Evolutionary conservation across 2,797 vertebrate species (phyloP), one percentile per base, ranked within the genome.

Genomic region (Tangara arthus): DNA sequence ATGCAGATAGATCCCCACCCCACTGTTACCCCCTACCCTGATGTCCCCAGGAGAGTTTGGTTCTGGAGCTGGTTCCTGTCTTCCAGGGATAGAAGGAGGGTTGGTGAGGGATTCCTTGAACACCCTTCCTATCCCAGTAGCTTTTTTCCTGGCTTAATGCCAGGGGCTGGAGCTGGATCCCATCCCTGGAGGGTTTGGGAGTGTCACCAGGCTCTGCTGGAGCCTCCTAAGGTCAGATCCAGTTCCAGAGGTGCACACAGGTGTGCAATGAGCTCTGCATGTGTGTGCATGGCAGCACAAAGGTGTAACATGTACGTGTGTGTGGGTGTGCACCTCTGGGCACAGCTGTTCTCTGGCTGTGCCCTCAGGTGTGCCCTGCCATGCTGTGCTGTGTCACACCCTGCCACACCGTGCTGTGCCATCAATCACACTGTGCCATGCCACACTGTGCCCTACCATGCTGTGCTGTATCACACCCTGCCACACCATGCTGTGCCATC

Each of bases 301-400:
- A 66, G 44, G 32, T 59, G 44, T 37, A 10, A 9, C 0, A 0
- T 27, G 6, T 11, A 1, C 2, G 6, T 26, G 52, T 32, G 35
- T 0, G 0, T 11, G 44, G n/a, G 55, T 24, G 49, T 22, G 65
- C 47, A 6, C 22, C 46, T 68, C n/a, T 44, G 53, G n/a, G 82
- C n/a, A 28, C 27, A 37, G 15, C 61, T 44, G 32, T 7, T 35
- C 2, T 0, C 52, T 23, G 28, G 39, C 16, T 20, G 53, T 75
- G 52, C 61, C 17, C 44, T 32, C 2, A 2, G 18, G 6, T 15
- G 18, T 56, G 59, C 22, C 34, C 3, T 46, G 39, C 26, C 5
- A 5, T 57, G 34, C 68, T n/a, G 15, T 27, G 53, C 65, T 22
- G 55, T 22, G 46, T 14, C 65, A 42, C 16, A 0, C 6, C 44